Evolutionary conservation across 2,113 vertebrate genomes (phyloP).

Genomic region (Austrofundulus limnaeus): DNA sequence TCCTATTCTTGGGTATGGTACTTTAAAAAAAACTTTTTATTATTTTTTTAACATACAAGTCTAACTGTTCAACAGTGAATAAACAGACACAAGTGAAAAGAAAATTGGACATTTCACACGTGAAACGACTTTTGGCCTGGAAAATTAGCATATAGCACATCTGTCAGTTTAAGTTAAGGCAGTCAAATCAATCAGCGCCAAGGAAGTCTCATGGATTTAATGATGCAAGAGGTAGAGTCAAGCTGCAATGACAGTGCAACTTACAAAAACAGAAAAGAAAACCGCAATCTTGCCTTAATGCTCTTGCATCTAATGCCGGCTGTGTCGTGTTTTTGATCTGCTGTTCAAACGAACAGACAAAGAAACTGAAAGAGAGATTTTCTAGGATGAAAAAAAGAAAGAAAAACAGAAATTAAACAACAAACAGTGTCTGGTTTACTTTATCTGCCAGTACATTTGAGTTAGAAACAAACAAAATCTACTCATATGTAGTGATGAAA

Average conservation of each 20-base stretch:
- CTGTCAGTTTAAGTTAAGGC: slow-evolving; percentile 71
- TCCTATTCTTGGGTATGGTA: slow-evolving; percentile 1
- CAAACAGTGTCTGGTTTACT: slow-evolving; percentile 62
- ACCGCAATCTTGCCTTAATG: slow-evolving; percentile 28
- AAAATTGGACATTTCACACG: slow-evolving; percentile 23
- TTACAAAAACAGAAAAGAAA: slow-evolving; percentile 47
- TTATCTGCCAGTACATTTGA: slow-evolving; percentile 8
- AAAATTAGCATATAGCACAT: slow-evolving; percentile 78
- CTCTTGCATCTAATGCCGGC: slow-evolving; percentile 44
- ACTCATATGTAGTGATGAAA: slow-evolving; percentile 29
- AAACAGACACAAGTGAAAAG: slow-evolving; percentile 13
- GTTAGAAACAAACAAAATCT: slow-evolving; percentile 2
- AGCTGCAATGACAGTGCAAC: slow-evolving; percentile 61
- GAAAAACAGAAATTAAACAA: slow-evolving; percentile 27
- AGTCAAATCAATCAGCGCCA: slow-evolving; percentile 54
- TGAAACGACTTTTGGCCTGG: slow-evolving; percentile 35
- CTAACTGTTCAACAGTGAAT: slow-evolving; percentile 9
- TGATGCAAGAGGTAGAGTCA: slow-evolving; percentile 64
- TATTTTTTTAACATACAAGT: slow-evolving; percentile 12
- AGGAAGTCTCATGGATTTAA: slow-evolving; percentile 42
- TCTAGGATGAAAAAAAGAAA: background rate
- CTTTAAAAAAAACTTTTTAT: background rate
- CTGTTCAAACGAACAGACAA: slow-evolving; percentile 25
- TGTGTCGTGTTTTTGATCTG: slow-evolving; percentile 11
- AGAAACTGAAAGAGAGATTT: background rate